Base-by-base conservation (phyloP, 2,888 invertebrate genomes). In the Drosophila yooni region DNA sequence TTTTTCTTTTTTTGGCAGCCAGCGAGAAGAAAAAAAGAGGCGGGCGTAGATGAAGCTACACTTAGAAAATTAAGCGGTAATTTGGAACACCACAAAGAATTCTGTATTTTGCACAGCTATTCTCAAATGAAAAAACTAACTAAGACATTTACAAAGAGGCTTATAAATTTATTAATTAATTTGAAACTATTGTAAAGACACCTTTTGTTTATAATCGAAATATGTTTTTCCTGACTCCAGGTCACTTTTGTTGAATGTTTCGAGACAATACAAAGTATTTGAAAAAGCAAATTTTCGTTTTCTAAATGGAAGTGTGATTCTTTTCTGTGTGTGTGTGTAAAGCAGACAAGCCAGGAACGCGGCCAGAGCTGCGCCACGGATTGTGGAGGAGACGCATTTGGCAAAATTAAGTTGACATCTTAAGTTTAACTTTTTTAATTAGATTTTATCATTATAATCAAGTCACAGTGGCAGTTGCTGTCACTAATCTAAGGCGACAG, bases 381-480 rank as follows among this genome's bases (percentile, higher is more conserved):
- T 40, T 27, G 40, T 7, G n/a, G 21, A 34, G 51, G 21, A 34
- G 13, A 27, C 6, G 67, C 54, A 67, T 62, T 48, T 40, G 43
- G 43, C 50, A 79, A 78, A 78, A 78, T 88, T 80, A 82, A 87
- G 85, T 89, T 84, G 85, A 79, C 88, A 79, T 84, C 88, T 81
- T 73, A 77, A 75, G 81, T 88, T 88, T 36, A 89, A 89, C 82
- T 87, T 87, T 81, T 82, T 88, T 88, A 87, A 87, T 89, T 87
- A 85, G 89, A 87, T 87, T 88, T 88, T 81, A 85, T 82, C 89
- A 77, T 88, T 85, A 82, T 89, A 87, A 88, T 89, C 85, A 84
- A 88, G 77, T 87, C 85, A 72, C 67, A 79, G 81, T 67, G 76
- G 64, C 70, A 59, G 67, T 65, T 65, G 77, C 27, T 31, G 46